Base-by-base conservation (phyloP, 1,140 invertebrate genomes). In the Papilio xuthus region DNA sequence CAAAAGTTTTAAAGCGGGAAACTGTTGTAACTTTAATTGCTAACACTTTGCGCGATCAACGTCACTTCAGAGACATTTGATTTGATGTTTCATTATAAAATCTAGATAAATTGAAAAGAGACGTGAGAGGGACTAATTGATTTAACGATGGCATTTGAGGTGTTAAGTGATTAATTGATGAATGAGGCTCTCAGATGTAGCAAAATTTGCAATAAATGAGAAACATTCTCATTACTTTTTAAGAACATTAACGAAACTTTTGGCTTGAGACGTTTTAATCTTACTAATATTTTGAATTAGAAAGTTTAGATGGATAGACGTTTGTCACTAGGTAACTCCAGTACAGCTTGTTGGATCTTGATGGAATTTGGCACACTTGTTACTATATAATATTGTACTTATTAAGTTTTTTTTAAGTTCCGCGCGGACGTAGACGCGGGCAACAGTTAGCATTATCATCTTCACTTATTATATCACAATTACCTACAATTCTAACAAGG, bases 11-110 rank as follows among this genome's bases (percentile, higher is more conserved):
- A 73, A 47, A 50, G 20, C 42, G 42, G 4, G 71, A 73, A 73
- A 73, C 71, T 73, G 41, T 71, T 71, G 20, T 47, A 73, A 47
- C 42, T 44, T 26, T 44, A 73, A 73, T 73, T 73, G 71, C 42
- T 44, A 44, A 47, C 42, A 26, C 20, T 72, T 20, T 13, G 20
- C n/a, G 70, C 23, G 23, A 73, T 50, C 42, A 47, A 47, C 42
- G 71, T 20, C 12, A 15, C 20, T 23, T 42, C 4, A 15, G 37
- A 23, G 71, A 47, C 42, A 42, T 42, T 73, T 41, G 69, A 71
- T 71, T 71, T 71, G 60, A 63, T 26, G 60, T 28, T 67, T 67
- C 13, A 67, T 67, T 67, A 63, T 67, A 26, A 67, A 67, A 28
- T 28, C 1, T 67, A 67, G 13, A 67, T 67, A 67, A 67, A 60